Evolutionary conservation across 2,888 invertebrate species (phyloP).

Genomic region (Protonemura montana): DNA sequence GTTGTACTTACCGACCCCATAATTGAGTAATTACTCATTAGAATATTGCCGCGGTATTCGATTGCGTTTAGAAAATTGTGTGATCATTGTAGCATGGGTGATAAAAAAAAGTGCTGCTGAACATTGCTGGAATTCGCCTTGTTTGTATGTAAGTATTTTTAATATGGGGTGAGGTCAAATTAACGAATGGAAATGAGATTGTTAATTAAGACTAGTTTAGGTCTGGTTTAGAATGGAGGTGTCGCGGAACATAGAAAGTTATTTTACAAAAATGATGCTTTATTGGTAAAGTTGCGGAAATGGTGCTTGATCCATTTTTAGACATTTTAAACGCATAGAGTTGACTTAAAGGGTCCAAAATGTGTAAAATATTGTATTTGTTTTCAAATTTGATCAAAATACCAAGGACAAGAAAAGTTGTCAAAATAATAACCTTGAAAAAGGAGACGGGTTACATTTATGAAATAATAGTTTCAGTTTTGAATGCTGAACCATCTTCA

Average conservation of each 20-base stretch:
- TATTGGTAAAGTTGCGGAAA: neutral
- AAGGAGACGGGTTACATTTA: too few species aligned
- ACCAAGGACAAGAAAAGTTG: too few species aligned
- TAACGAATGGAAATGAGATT: neutral
- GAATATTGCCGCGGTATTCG: neutral
- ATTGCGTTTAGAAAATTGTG: neutral
- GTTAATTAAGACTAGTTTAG: neutral
- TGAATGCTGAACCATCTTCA: neutral
- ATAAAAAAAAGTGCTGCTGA: neutral
- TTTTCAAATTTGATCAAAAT: too few species aligned
- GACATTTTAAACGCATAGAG: too few species aligned
- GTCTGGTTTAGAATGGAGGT: neutral
- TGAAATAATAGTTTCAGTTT: neutral
- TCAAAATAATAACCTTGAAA: too few species aligned
- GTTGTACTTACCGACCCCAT: neutral
- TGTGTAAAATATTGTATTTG: too few species aligned
- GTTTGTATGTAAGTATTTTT: neutral
- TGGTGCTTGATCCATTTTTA: too few species aligned
- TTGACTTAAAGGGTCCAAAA: too few species aligned
- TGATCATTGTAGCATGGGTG: neutral
- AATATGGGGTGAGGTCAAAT: neutral
- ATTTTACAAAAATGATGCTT: too few species aligned
- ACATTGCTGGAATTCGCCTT: neutral
- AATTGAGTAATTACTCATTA: neutral
- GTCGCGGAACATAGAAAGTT: too few species aligned